Evolutionary conservation across 2,113 vertebrate genomes (phyloP), one percentile per base, ranked within the genome.

Genomic region (Brachyhypopomus occidentalis): DNA sequence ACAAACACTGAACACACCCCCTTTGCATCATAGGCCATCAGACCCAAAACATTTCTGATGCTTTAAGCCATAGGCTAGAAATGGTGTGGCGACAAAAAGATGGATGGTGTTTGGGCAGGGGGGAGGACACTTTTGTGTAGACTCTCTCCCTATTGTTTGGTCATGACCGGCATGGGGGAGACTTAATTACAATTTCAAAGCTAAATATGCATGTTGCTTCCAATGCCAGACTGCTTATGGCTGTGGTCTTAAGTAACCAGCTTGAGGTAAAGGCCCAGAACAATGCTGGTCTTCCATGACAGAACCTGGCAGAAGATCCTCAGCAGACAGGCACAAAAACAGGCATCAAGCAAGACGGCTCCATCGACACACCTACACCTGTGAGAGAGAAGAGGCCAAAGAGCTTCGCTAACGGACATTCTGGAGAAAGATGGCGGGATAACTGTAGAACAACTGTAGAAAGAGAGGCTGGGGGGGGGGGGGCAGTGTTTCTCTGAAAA

Each of bases 401-500:
- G 62, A 72, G 58, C 20, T 67, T 55, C 36, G 45, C 41, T 71
- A 66, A 81, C 27, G 19, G 16, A 45, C 16, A 52, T 52, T 78
- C 19, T 17, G 17, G n/a, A 58, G 52, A 78, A 58, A 78, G 48
- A 30, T 52, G 12, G 60, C 2, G 7, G 22, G 16, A 1, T 14
- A 48, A 30, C 36, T 23, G 36, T 56, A 69, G 55, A 2, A 60
- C 9, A 25, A 78, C 9, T 62, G 1, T 67, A 64, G 67, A 74
- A 5, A 2, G 16, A 38, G 69, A 84, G 77, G 78, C 25, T 79
- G 25, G 8, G 75, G 22, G 73, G 78, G 58, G 84, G 82, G 83
- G 66, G 77, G 85, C 70, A 71, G 63, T 38, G 27, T 81, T 78
- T 60, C 84, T 67, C 16, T 77, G 72, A 23, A 70, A 71, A 63